phyloP scores from a whole-genome alignment of 2,797 vertebrate species.

The Bucorvus abyssinicus region DNA sequence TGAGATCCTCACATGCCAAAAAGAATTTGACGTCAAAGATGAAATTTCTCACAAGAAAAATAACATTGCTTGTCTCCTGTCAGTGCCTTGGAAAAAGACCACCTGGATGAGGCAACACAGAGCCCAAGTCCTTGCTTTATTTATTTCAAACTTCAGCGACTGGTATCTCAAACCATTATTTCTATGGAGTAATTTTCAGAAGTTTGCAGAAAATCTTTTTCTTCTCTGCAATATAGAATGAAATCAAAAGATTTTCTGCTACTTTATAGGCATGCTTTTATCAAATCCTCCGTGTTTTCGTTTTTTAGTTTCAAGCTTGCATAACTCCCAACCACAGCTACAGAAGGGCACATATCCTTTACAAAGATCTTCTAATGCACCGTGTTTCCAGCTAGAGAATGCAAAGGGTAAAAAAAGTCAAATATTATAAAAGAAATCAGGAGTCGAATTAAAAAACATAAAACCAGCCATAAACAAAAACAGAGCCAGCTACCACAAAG shows the following conservation, averaged over 20 bases:
- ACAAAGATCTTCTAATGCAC: background rate
- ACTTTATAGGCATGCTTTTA: background rate
- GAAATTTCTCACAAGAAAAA: background rate
- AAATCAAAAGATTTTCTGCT: background rate
- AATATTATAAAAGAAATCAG: conserved; percentile 16
- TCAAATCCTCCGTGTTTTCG: background rate
- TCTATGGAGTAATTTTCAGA: background rate
- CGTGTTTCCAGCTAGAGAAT: conserved; percentile 15
- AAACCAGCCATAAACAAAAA: conserved; percentile 31
- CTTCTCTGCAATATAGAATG: background rate
- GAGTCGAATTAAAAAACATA: conserved; percentile 11
- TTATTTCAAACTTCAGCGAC: background rate
- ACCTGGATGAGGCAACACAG: background rate
- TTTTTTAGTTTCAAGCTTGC: background rate
- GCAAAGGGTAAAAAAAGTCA: background rate
- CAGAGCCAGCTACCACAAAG: conserved; percentile 45
- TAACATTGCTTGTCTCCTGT: background rate
- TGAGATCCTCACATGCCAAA: background rate
- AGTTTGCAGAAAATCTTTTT: background rate
- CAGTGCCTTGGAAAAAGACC: background rate
- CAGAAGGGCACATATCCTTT: background rate
- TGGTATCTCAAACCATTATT: background rate
- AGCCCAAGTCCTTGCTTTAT: background rate
- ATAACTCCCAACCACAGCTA: background rate
- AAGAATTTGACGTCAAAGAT: background rate